phyloP scores from a whole-genome alignment of 2,888 invertebrate genomes.

The Yponomeuta malinellus region DNA sequence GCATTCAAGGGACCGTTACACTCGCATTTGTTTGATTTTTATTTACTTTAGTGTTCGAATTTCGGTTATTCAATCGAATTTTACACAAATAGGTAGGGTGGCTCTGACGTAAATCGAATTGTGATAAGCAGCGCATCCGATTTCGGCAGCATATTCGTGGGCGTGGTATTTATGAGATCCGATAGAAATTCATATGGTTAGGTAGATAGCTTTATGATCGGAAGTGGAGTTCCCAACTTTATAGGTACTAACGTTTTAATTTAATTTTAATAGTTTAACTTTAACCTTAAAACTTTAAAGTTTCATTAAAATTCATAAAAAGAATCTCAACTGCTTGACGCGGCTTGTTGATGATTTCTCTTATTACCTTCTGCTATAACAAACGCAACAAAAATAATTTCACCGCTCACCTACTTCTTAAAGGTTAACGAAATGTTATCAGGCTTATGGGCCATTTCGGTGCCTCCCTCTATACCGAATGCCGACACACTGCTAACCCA shows the following conservation, averaged over 20 bases:
- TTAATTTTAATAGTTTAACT: conserved; percentile 1
- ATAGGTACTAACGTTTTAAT: neutral
- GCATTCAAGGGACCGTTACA: neutral
- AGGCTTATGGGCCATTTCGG: conserved; percentile 12
- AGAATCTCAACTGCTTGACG: neutral
- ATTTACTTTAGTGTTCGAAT: neutral
- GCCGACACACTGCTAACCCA: conserved; percentile 32
- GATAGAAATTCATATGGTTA: neutral
- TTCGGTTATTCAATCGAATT: neutral
- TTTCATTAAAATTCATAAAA: neutral
- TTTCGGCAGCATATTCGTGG: neutral
- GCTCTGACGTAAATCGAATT: neutral
- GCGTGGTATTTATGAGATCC: neutral
- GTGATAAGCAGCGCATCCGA: neutral
- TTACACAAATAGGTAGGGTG: neutral
- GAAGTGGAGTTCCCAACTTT: neutral
- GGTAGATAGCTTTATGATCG: neutral
- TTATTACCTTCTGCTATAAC: neutral
- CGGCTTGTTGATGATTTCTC: neutral
- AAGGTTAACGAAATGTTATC: conserved; percentile 16
- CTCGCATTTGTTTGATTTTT: neutral
- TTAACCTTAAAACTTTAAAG: neutral
- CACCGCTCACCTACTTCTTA: conserved; percentile 13
- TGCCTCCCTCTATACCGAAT: neutral
- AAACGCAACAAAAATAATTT: conserved; percentile 13